Conservation (phyloP, 2,888 invertebrate species). For the Silvanus unidentatus region DNA sequence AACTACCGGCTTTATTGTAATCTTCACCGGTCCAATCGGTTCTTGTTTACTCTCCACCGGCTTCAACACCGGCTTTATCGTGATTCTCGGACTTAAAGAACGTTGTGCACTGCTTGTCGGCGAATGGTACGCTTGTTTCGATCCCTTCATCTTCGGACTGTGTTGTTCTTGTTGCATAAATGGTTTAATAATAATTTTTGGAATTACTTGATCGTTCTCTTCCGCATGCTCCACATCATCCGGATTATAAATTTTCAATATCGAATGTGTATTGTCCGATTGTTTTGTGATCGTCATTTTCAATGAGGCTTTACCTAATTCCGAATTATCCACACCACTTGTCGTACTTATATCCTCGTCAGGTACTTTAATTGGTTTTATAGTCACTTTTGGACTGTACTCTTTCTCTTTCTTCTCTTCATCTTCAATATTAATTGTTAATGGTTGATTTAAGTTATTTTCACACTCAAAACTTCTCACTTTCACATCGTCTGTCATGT, state of each 20-base stretch:
- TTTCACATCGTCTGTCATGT: neutral
- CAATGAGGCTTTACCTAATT: neutral
- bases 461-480: constrained; percentile 1
- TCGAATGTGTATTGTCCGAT: constrained; percentile 40
- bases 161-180: constrained; percentile 33
- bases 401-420: constrained; percentile 29
- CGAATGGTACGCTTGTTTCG: constrained; percentile 23
- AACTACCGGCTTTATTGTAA: constrained; percentile 48
- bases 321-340: constrained; percentile 14
- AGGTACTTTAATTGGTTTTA: constrained; percentile 41
- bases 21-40: constrained; percentile 35
- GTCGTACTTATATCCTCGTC: constrained; percentile 31
- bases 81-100: constrained; percentile 42
- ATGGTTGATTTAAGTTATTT: constrained; percentile 12
- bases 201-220: constrained; percentile 30
- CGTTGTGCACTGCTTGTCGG: constrained; percentile 34
- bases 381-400: constrained; percentile 43
- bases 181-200: constrained; percentile 38
- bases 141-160: constrained; percentile 44
- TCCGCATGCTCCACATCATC: constrained; percentile 22
- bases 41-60: constrained; percentile 25
- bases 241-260: constrained; percentile 42
- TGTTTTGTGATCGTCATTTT: constrained; percentile 46
- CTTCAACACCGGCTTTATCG: constrained; percentile 42
- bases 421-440: constrained; percentile 24